phyloP scores from a whole-genome alignment of 2,888 invertebrate species.

The Tolmerus cingulatus region DNA sequence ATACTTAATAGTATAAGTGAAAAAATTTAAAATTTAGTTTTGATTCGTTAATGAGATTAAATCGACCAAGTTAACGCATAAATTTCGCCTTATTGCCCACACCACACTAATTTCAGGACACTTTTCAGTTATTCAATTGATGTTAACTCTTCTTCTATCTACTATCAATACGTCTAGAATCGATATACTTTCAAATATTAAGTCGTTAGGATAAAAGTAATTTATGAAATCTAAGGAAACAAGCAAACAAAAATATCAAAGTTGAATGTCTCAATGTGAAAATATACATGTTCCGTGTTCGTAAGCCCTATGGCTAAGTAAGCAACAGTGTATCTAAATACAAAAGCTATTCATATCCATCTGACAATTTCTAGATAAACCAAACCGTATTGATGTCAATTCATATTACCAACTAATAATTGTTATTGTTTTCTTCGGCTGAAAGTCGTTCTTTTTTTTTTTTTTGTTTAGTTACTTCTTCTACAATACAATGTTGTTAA shows the following conservation, averaged over 20 bases:
- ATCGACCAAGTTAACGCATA: background rate
- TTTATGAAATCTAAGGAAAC: background rate
- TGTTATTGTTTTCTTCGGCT: background rate
- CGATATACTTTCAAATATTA: background rate
- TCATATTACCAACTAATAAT: background rate
- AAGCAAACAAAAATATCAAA: background rate
- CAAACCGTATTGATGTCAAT: background rate
- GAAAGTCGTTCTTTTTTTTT: background rate
- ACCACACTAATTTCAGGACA: background rate
- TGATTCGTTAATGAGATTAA: background rate
- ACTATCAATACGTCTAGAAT: background rate
- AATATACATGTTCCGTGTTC: background rate
- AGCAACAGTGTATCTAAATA: background rate
- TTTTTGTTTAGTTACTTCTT: background rate
- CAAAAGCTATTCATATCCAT: background rate
- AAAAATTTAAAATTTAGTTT: conserved; percentile 42
- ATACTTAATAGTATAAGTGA: conserved; percentile 63
- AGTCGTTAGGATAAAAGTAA: background rate
- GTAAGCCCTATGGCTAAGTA: background rate
- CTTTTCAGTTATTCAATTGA: background rate
- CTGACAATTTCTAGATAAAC: background rate
- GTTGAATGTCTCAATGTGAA: background rate
- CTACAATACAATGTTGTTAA: background rate
- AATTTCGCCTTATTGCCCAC: background rate
- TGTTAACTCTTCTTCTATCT: background rate